Evolutionary conservation across 2,888 invertebrate genomes (phyloP).

Genomic region (Allacma fusca): DNA sequence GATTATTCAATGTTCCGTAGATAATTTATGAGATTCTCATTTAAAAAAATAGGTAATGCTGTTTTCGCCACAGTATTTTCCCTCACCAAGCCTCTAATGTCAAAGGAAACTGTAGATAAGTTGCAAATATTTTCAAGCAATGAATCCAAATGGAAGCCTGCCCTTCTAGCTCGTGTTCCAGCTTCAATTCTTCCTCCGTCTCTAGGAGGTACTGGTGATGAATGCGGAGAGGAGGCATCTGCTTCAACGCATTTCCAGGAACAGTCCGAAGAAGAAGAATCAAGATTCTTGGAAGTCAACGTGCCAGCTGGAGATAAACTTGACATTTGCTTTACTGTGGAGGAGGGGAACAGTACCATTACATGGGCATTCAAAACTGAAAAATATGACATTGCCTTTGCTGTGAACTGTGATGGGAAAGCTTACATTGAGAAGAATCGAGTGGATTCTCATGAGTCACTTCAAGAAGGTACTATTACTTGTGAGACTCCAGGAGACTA

Average conservation of each 20-base stretch:
- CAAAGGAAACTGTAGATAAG: constrained; percentile 26
- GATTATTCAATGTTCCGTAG: background rate
- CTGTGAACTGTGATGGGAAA: constrained; percentile 33
- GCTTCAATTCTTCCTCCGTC: constrained; percentile 16
- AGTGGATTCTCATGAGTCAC: too few relatives aligned
- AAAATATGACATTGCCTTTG: constrained; percentile 38
- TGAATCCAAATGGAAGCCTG: constrained; percentile 14
- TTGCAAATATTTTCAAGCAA: constrained; percentile 27
- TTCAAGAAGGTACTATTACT: too few relatives aligned
- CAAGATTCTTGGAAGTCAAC: constrained; percentile 1
- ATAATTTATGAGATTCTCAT: background rate
- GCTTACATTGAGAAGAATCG: too few relatives aligned
- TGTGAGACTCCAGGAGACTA: too few relatives aligned
- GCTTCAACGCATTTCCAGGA: background rate
- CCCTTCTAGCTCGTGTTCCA: constrained; percentile 17
- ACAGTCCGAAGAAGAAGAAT: constrained; percentile 2
- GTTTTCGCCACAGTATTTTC: constrained; percentile 38
- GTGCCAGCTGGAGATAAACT: constrained; percentile 41
- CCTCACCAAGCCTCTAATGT: constrained; percentile 36
- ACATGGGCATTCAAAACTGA: constrained; percentile 38
- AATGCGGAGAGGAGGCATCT: background rate
- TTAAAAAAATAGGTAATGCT: background rate
- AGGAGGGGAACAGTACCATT: constrained; percentile 26
- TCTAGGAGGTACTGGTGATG: constrained; percentile 29
- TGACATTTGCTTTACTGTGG: constrained; percentile 15